Base-by-base conservation (phyloP, 2,888 invertebrate genomes). In the Epicampocera succincta region DNA sequence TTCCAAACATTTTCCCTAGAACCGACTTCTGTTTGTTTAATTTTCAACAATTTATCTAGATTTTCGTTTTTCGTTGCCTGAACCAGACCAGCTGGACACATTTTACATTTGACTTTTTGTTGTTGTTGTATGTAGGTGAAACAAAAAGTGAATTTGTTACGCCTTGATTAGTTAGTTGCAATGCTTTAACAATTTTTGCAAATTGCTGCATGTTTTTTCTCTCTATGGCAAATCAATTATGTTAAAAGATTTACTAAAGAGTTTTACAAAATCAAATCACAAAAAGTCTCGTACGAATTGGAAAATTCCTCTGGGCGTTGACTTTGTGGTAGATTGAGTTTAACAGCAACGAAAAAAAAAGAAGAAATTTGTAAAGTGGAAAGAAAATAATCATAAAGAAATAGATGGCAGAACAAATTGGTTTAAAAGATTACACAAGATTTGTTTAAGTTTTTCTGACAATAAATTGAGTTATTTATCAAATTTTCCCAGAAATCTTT, bases 311-410 rank as follows among this genome's bases (percentile, higher is more conserved):
- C 17, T 60, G 68, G 82, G 82, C 82, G 82, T 78, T 71, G 54
- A 65, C 74, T 65, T 82, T 82, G 82, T 78, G 74, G 78, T 82
- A 71, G 74, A 82, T 82, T 82, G 74, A 73, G 74, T 82, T 78
- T 68, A 66, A 56, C 54, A 33, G 65, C 63, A 48, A 48, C 15
- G 3, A 63, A 15, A 44, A 17, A 48, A 48, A 17, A 29, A 46
- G 60, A 63, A 15, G 9, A 3, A 21, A 3, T 60, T 40, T 42
- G 2, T 40, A 25, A 8, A 21, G 25, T 8, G 2, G 2, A 21
- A 65, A 17, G 13, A 33, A 48, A 48, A 33, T 33, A 33, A 33
- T 29, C 3, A 29, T 40, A 44, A 56, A 69, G 48, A 19, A 68
- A 42, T 71, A 44, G 74, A 65, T 78, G 54, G 78, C 82, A 82